Evolutionary conservation across 53 echinoderm and acorn worm genomes (phyloP).

Genomic region (Actinopyga echinites): DNA sequence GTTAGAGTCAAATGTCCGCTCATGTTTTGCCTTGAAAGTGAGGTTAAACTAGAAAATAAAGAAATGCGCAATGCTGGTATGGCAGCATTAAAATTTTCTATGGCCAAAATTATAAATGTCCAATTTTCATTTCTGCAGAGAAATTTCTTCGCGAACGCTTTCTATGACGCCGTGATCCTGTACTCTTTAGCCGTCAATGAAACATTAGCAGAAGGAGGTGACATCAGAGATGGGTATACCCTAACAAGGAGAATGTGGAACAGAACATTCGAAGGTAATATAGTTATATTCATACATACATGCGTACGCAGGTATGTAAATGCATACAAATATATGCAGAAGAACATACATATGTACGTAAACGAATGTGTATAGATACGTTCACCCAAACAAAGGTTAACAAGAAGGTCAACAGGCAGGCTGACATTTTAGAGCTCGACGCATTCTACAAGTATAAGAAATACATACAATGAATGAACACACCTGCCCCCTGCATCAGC

Average conservation of each 20-base stretch:
- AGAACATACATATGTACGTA: background rate
- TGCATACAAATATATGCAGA: background rate
- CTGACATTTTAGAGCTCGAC: too few species aligned
- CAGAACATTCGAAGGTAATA: conserved; percentile 78
- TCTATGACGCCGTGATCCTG: conserved; percentile 89
- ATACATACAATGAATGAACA: too few species aligned
- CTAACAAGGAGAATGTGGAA: conserved; percentile 89
- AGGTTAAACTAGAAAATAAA: too few species aligned
- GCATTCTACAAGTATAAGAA: too few species aligned
- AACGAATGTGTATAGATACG: background rate
- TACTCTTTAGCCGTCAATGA: conserved; percentile 94
- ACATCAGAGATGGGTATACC: conserved; percentile 73
- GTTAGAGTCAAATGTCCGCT: too few species aligned
- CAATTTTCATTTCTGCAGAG: conserved; percentile 32
- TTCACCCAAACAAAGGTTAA: too few species aligned
- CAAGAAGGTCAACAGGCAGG: too few species aligned
- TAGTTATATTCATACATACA: background rate
- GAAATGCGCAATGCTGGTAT: too few species aligned
- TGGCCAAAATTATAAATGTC: too few species aligned
- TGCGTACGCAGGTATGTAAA: background rate
- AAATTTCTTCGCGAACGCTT: conserved; percentile 76
- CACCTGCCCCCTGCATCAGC: too few species aligned
- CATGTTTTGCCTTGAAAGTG: too few species aligned
- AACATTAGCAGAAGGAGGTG: conserved; percentile 77
- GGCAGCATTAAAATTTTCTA: too few species aligned